Evolutionary conservation across 2,888 invertebrate genomes (phyloP).

Genomic region (Gymnosoma rotundatum): DNA sequence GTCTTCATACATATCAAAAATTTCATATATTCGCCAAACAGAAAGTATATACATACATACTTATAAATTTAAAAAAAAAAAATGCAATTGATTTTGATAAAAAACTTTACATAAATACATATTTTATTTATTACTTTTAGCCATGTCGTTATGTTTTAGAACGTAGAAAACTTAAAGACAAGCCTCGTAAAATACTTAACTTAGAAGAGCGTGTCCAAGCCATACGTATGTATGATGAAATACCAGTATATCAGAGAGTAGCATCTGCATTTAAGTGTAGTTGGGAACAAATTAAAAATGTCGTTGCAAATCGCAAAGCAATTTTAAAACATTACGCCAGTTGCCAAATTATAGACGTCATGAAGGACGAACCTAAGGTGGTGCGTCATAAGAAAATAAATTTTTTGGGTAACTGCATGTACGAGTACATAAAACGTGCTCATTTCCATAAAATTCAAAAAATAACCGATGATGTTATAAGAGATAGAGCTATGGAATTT

Average conservation of each 20-base stretch:
- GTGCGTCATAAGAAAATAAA: constrained; percentile 73
- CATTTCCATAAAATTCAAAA: constrained; percentile 64
- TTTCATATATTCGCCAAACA: no score
- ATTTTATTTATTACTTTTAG: constrained; percentile 58
- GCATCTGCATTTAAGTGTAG: constrained; percentile 73
- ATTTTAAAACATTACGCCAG: constrained; percentile 73
- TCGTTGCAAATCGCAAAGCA: constrained; percentile 72
- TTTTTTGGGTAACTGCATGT: constrained; percentile 73
- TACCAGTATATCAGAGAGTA: constrained; percentile 72
- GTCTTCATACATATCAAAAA: no score
- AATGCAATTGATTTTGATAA: no score
- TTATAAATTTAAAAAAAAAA: no score
- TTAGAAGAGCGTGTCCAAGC: constrained; percentile 74
- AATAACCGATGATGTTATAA: constrained; percentile 69
- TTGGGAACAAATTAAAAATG: constrained; percentile 74
- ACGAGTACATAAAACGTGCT: constrained; percentile 72
- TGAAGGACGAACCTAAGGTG: constrained; percentile 70
- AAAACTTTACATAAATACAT: background rate
- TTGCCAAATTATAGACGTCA: constrained; percentile 70
- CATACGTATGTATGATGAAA: constrained; percentile 72
- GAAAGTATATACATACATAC: no score
- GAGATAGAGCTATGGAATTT: constrained; percentile 71
- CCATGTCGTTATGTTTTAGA: constrained; percentile 71
- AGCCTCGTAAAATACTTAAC: constrained; percentile 72
- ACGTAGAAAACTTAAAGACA: constrained; percentile 70